Base-by-base conservation (phyloP, 2,888 invertebrate species). In the Aspidapion aeneum region DNA sequence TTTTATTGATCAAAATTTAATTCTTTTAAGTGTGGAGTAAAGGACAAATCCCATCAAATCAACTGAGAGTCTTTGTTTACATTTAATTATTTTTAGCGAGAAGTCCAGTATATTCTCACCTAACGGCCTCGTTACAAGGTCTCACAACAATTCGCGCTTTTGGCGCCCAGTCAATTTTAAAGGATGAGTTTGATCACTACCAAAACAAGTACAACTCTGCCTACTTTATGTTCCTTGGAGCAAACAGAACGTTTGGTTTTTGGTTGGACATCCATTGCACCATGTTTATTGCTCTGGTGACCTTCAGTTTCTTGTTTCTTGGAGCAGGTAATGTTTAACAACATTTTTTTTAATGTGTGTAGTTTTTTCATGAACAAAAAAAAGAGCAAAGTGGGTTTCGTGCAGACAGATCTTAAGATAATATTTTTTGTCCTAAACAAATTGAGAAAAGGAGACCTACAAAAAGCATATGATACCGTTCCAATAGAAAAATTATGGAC, bases 61-160 rank as follows among this genome's bases (percentile, higher is more conserved):
- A n/a, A n/a, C n/a, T n/a, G n/a, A n/a, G n/a, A n/a, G n/a, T n/a
- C n/a, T n/a, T n/a, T n/a, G 12, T 35, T 35, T 35, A 12, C 5
- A 35, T 35, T 59, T 51, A 18, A 19, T 51, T 59, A 17, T 35
- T 18, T 77, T 58, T 77, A 91, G 91, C 89, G 59, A 85, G 90
- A 57, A 91, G 90, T 73, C 93, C 93, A 0, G 86, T 93, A 0
- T 93, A 89, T 75, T 86, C 88, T 0, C 88, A 92, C 71, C 80
- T 92, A 49, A 88, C 87, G 70, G 87, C 90, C 57, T 87, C 90
- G 0, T 82, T 93, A 18, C 87, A 90, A 78, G 93, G 93, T 1
- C 78, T 93, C 1, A 84, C 88, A 12, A 91, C 91, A 0, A 89
- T 93, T 18, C 81, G 92, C 69, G 89, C 91, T 1, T 87, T 89